phyloP scores from a whole-genome alignment of 2,113 vertebrate genomes.

The Tychaedon coryphoeus region DNA sequence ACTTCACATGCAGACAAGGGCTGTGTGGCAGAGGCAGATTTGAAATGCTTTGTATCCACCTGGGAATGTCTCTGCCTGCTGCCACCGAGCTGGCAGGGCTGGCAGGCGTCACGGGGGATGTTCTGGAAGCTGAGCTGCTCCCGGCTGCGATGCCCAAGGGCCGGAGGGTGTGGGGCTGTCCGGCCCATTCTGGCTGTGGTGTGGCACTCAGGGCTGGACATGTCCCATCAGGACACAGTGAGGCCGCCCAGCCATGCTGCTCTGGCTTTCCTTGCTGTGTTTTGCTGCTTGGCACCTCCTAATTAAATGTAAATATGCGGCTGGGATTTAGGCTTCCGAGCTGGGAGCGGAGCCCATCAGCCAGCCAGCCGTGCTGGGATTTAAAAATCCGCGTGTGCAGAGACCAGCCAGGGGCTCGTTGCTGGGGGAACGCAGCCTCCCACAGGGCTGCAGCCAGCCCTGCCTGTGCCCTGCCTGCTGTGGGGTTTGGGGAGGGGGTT shows the following conservation, averaged over 20 bases:
- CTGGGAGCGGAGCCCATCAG: constrained; percentile 57
- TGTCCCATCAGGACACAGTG: accelerated
- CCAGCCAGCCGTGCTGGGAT: constrained; percentile 59
- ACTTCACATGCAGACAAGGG: accelerated
- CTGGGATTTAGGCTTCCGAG: constrained; percentile 56
- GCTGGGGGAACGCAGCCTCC: constrained; percentile 48
- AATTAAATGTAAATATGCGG: constrained; percentile 66
- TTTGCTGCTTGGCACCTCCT: constrained; percentile 56
- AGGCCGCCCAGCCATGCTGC: background rate
- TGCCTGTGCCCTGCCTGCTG: background rate
- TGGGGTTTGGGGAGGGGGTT: background rate
- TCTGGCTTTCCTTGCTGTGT: background rate
- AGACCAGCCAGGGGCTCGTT: constrained; percentile 40
- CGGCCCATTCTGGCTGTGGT: accelerated
- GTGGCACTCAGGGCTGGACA: background rate
- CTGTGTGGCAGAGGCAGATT: background rate
- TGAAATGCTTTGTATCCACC: background rate
- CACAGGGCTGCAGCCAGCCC: background rate
- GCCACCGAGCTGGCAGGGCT: background rate
- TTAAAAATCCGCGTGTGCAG: background rate
- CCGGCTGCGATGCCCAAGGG: accelerated
- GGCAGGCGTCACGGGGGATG: background rate
- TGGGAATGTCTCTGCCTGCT: background rate
- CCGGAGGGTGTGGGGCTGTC: background rate
- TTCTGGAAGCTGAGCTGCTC: background rate